Base-by-base conservation (phyloP, 92 coral and sea anemone genomes). In the Galaxea fascicularis region DNA sequence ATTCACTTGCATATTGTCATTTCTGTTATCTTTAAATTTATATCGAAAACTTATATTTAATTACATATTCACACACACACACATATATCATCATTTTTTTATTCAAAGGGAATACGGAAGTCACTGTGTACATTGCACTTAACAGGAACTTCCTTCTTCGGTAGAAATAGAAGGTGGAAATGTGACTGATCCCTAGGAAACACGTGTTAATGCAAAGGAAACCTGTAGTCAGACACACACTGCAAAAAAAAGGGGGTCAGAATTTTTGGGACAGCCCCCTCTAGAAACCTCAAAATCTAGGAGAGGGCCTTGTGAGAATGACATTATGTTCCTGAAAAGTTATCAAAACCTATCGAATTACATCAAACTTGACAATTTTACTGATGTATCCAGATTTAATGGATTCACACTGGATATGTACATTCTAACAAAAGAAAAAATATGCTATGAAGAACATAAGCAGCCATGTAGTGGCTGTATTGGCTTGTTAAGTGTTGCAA, bases 401-500 rank as follows among this genome's bases (percentile, higher is more conserved):
- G 84, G 85, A 65, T 85, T 85, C 52, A 85, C 67, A 12, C 41
- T 77, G 45, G 77, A 85, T 11, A 85, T 22, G 22, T 85, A 77
- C 67, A n/a, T 57, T 47, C 26, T 31, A 4, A 70, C 89, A 76
- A 85, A 68, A 57, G 84, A 85, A 22, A 77, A 65, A 67, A 77
- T 77, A 29, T 56, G 78, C 56, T 18, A 0, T 53, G 60, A 17
- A 52, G 78, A 85, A 77, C 90, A 86, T 86, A 74, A 10, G 52
- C 87, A 80, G 51, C 93, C 87, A 22, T 86, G 88, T 65, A 66
- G 28, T 47, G 13, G 15, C 8, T 89, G 92, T 72, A 27, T 29
- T 63, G 86, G 58, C 4, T 47, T 89, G 66, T 56, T 89, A 35
- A 78, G 17, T 14, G 92, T 89, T 78, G 89, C 82, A 78, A 71